These are phyloP conservation scores for Crocallis elinguaria DNA, from an alignment of 2,888 invertebrate species.

Conservation along the genomic window DNA sequence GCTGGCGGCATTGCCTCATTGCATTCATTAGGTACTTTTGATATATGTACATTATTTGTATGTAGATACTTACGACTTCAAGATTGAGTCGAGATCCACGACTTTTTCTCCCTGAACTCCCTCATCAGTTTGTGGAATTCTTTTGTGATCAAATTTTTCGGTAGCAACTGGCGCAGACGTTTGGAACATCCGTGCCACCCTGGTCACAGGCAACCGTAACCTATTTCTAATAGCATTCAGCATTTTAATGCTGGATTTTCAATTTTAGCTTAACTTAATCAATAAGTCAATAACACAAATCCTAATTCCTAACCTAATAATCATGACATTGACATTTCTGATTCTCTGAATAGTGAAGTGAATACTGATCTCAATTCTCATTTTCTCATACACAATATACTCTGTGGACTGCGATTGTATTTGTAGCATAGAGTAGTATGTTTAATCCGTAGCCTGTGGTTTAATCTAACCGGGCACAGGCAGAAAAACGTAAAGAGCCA, in stretches of 20 bases:
- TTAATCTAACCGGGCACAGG: too few species aligned
- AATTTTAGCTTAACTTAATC: background rate
- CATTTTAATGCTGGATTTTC: conserved; percentile 50
- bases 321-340: too few species aligned
- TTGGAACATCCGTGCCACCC: conserved; percentile 59
- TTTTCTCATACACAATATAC: too few species aligned
- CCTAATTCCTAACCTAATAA: background rate
- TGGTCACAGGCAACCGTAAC: conserved; percentile 51
- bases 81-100: conserved; percentile 87
- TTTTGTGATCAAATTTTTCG: conserved; percentile 74
- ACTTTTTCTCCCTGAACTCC: conserved; percentile 91
- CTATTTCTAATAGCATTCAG: conserved; percentile 60
- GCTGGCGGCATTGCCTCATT: too few species aligned
- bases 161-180: conserved; percentile 57
- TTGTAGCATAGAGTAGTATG: too few species aligned
- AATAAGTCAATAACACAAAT: background rate
- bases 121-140: conserved; percentile 86
- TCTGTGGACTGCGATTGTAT: too few species aligned
- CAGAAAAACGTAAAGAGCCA: too few species aligned
- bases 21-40: too few species aligned
- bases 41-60: background rate
- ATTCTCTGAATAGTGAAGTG: too few species aligned
- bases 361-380: too few species aligned
- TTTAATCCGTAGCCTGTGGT: too few species aligned
- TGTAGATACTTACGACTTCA: conserved; percentile 82